These are phyloP conservation scores for Poecilobothrus nobilitatus DNA, from an alignment of 2,888 invertebrate genomes.

Conservation along the genomic window DNA sequence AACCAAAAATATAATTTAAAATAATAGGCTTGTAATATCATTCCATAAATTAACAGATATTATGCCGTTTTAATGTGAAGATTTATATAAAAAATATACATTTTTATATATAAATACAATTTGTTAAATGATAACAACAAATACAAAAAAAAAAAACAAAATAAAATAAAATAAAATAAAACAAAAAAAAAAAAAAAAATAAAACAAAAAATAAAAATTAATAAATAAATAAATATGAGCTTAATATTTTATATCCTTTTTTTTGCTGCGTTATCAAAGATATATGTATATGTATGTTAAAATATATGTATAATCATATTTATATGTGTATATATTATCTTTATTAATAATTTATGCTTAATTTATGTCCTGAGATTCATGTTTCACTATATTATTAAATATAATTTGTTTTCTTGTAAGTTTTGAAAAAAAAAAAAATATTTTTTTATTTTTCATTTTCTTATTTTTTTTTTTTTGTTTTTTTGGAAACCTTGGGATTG, in stretches of 20 bases:
- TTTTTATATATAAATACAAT: too few species aligned
- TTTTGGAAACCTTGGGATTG: too few species aligned
- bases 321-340: neutral
- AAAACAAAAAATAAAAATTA: neutral
- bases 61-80: neutral
- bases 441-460: too few species aligned
- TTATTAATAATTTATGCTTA: neutral
- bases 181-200: neutral
- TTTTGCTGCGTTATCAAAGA: neutral
- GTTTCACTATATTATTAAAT: neutral
- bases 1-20: neutral
- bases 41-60: conserved; percentile 6
- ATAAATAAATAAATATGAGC: neutral
- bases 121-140: neutral
- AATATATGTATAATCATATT: neutral
- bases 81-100: neutral
- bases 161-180: neutral
- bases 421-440: too few species aligned
- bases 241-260: neutral
- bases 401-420: neutral
- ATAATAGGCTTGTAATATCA: neutral
- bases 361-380: neutral
- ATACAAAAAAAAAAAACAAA: neutral
- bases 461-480: too few species aligned
- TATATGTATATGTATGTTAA: neutral